Percentiles rank a stretch among this genome's conserved stretches.
Evolutionary conservation across 2,888 invertebrate species (phyloP).

Genomic region (Nomada ruficornis): DNA sequence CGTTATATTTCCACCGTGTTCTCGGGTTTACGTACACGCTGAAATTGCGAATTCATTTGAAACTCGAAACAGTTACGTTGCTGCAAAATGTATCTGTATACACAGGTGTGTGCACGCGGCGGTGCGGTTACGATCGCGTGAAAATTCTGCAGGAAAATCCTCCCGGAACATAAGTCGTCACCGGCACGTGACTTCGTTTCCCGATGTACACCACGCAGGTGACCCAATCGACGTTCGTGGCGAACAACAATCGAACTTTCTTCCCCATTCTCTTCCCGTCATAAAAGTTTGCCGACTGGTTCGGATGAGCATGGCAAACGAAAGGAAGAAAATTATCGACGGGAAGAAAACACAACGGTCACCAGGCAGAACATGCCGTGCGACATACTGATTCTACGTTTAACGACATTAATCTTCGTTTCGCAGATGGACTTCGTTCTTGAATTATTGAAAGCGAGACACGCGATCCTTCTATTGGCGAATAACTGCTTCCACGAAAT

Average conservation of each 20-base stretch:
- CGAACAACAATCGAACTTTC: constrained; percentile 50
- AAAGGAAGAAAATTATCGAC: constrained; percentile 10
- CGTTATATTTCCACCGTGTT: not conserved
- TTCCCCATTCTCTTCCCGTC: constrained; percentile 20
- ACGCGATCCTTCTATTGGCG: not conserved
- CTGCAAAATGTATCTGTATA: constrained; percentile 25
- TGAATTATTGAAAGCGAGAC: not conserved
- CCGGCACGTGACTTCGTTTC: constrained; percentile 57
- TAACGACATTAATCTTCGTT: not conserved
- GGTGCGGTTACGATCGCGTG: constrained; percentile 41
- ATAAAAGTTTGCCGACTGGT: constrained; percentile 26
- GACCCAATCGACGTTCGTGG: constrained; percentile 51
- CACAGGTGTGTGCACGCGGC: constrained; percentile 5
- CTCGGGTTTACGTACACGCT: too few species aligned
- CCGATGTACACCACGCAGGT: constrained; percentile 33
- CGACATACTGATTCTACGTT: not conserved
- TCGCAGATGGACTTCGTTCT: not conserved
- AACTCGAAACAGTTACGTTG: not conserved
- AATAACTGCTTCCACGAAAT: not conserved
- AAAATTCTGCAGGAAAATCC: constrained; percentile 56
- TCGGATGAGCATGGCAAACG: constrained; percentile 21
- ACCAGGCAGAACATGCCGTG: constrained; percentile 8
- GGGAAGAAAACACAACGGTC: not conserved
- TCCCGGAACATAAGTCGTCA: constrained; percentile 47
- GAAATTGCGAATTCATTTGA: constrained; percentile 23